These are phyloP conservation scores for Spheniscus humboldti DNA, from an alignment of 2,797 vertebrate species.

Conservation along the genomic window DNA sequence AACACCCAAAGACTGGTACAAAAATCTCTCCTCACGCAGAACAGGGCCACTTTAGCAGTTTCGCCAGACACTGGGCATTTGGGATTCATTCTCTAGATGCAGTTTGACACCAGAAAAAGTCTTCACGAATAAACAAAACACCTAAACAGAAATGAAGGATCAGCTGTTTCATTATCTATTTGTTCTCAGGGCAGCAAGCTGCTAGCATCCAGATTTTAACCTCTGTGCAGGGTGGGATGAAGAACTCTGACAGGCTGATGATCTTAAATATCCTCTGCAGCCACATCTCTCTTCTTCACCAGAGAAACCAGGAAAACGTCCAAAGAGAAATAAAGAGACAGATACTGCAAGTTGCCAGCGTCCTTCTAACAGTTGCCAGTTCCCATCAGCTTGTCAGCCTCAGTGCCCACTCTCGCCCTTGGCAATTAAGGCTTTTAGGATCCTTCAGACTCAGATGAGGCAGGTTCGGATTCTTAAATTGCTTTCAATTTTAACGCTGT, in stretches of 20 bases:
- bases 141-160: not conserved
- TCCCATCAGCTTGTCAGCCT: not conserved
- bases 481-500: not conserved
- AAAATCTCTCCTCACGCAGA: not conserved
- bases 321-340: not conserved
- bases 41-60: not conserved
- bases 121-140: not conserved
- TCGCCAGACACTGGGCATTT: not conserved
- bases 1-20: not conserved
- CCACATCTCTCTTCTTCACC: not conserved
- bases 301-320: rapidly evolving
- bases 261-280: not conserved
- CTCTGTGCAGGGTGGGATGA: not conserved
- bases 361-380: not conserved
- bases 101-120: not conserved
- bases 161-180: not conserved
- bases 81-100: not conserved
- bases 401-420: not conserved
- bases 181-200: not conserved
- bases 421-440: not conserved
- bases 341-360: not conserved
- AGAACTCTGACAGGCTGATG: not conserved
- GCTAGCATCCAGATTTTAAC: not conserved
- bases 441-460: not conserved
- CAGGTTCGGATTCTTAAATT: not conserved